These are phyloP conservation scores for Gobio gobio DNA, from an alignment of 2,113 vertebrate genomes.

Conservation along the genomic window DNA sequence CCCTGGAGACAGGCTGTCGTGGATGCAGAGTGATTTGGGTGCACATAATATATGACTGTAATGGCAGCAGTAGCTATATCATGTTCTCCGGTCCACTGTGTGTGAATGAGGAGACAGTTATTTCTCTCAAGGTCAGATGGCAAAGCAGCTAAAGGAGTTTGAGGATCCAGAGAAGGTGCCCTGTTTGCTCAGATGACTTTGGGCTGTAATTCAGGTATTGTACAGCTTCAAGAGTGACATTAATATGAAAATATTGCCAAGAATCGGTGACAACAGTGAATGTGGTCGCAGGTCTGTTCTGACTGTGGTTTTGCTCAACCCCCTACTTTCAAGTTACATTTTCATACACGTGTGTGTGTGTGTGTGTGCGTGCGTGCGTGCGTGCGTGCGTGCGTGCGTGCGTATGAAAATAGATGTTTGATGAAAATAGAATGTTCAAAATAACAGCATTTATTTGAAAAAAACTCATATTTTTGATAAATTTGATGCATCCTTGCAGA, in stretches of 20 bases:
- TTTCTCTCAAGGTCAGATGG: slow-evolving; percentile 47
- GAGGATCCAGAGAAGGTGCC: slow-evolving; percentile 13
- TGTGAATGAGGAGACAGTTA: slow-evolving; percentile 5
- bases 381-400: too few species aligned
- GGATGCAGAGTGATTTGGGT: slow-evolving; percentile 38
- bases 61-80: slow-evolving; percentile 43
- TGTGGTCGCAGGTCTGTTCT: background rate
- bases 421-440: too few species aligned
- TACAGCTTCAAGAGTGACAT: background rate
- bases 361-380: too few species aligned
- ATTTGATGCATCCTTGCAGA: too few species aligned
- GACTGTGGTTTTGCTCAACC: background rate
- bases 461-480: too few species aligned
- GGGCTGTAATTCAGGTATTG: background rate
- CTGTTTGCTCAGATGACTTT: slow-evolving; percentile 23
- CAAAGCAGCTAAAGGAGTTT: slow-evolving; percentile 16
- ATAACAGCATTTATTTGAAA: too few species aligned
- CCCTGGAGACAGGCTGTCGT: slow-evolving; percentile 31
- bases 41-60: slow-evolving; percentile 27
- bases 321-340: too few species aligned
- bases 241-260: background rate
- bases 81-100: slow-evolving; percentile 33
- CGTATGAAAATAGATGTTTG: too few species aligned
- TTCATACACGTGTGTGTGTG: too few species aligned
- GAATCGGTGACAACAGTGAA: background rate